Percentiles rank a stretch among this genome's conserved stretches.
Conservation (phyloP, 2,113 vertebrate species). For the Noturus placidus region DNA sequence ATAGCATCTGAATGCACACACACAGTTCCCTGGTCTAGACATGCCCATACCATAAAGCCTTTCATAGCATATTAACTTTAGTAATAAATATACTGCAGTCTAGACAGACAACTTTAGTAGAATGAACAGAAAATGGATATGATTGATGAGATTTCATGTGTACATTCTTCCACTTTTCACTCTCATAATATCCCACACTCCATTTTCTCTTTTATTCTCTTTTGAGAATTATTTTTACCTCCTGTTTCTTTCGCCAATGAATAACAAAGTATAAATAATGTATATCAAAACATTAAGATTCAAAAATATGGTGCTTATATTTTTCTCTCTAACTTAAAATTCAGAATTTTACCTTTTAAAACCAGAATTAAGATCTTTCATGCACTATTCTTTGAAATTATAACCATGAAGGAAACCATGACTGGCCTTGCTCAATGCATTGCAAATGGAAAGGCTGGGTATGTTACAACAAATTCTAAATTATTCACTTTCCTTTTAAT, state of each 20-base stretch:
- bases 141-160: slow-evolving; percentile 5
- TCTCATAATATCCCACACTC: background rate
- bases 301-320: background rate
- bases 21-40: slow-evolving; percentile 25
- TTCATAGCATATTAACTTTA: slow-evolving; percentile 24
- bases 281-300: background rate
- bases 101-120: slow-evolving; percentile 7
- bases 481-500: slow-evolving; percentile 24
- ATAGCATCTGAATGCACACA: slow-evolving; percentile 6
- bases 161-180: background rate
- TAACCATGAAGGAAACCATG: background rate
- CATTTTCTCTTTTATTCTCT: background rate
- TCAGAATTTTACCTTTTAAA: background rate
- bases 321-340: background rate
- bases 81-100: slow-evolving; percentile 48
- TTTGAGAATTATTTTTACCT: background rate
- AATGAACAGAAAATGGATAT: background rate
- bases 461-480: slow-evolving; percentile 1
- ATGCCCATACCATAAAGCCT: background rate
- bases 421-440: background rate
- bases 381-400: background rate
- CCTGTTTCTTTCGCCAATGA: background rate
- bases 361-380: background rate
- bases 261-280: background rate
- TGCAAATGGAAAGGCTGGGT: slow-evolving; percentile 8